A percentile compares a stretch with the other conserved stretches of the same genome.
Conservation (phyloP, 2,797 vertebrate species). For the Alcedo atthis region DNA sequence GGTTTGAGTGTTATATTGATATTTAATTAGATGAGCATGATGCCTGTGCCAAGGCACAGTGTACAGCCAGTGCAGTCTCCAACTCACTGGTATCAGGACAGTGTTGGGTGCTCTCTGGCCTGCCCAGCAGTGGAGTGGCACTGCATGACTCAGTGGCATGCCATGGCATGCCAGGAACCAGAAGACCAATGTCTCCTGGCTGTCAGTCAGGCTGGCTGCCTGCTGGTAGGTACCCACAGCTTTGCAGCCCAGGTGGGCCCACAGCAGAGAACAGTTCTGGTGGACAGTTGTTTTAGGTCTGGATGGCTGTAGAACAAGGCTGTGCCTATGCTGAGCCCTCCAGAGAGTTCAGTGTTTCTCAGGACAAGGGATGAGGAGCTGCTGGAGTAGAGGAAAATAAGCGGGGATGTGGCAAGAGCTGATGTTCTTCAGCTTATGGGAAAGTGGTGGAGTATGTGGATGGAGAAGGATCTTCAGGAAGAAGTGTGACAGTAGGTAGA, state of each 20-base stretch:
- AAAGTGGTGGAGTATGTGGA: neutral
- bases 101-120: neutral
- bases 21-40: neutral
- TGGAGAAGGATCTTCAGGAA: neutral
- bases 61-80: neutral
- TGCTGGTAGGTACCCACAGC: neutral
- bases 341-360: neutral
- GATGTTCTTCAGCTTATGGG: rapidly evolving
- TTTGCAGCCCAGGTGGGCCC: neutral
- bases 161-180: neutral
- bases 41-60: neutral
- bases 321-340: neutral
- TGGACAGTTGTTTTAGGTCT: neutral
- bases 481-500: neutral
- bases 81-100: rapidly evolving
- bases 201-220: neutral
- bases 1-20: too few species aligned
- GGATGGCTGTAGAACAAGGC: rapidly evolving
- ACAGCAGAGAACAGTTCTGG: neutral
- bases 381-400: neutral
- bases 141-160: rapidly evolving
- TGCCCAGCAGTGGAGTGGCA: neutral
- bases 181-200: neutral
- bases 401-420: neutral
- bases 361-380: neutral